Base-by-base conservation (phyloP, 2,113 vertebrate genomes). In the Erinaceus europaeus region DNA sequence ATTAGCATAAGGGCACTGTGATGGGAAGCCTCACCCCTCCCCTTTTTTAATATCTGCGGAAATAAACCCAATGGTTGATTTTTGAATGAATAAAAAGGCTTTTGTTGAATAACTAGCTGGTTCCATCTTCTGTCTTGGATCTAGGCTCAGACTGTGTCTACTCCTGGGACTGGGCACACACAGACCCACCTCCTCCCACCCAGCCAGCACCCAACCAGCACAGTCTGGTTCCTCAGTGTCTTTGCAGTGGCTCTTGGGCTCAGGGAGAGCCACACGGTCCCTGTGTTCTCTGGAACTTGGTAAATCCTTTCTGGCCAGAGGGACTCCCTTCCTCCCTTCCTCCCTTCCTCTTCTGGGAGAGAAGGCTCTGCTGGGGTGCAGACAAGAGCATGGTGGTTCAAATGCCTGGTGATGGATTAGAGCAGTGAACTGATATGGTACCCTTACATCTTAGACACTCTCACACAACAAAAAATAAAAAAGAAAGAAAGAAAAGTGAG, bases 1-100 rank as follows among this genome's bases (percentile, higher is more conserved):
- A 53, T 81, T 59, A 64, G 78, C 55, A 52, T 72, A 61, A 36
- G 10, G 90, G 88, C 92, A 86, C 57, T 27, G 2, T 81, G 78
- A 74, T 62, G 76, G 79, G 87, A 92, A 88, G 71, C 79, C 74
- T 85, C 86, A 78, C n/a, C 34, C 40, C 23, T 32, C 57, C 34
- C 21, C 38, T 68, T 84, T 91, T 90, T 67, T 10, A 85, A 71
- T 79, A 92, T 91, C 93, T 96, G 95, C 95, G 65, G 78, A 72
- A 90, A 6, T 87, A 91, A 84, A 84, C 88, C 67, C 84, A 87
- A 80, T 80, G 89, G 82, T 90, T 87, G 34, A 62, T 72, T 92
- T 92, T 93, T 88, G 89, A 89, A 86, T 86, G 81, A 65, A 95
- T 92, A 82, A 82, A 50, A 52, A 90, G 91, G 92, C 95, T 94